Evolutionary conservation across 2,797 vertebrate genomes (phyloP).

Genomic region (Coccyzus lansbergi): DNA sequence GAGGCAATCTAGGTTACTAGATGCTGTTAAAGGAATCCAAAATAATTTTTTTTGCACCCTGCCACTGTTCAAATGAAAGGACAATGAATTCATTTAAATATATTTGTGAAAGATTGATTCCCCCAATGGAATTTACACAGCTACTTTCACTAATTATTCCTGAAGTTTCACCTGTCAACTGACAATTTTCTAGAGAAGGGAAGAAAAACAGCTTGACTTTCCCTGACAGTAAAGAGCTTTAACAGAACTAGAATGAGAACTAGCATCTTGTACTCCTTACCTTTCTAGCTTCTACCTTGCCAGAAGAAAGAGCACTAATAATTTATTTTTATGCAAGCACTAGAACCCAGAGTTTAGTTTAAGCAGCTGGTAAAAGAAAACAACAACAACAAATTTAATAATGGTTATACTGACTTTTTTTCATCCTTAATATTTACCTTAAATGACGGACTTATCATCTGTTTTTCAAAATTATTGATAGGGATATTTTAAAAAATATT

Average conservation of each 20-base stretch:
- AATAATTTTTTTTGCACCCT: constrained; percentile 64
- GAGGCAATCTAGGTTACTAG: constrained; percentile 50
- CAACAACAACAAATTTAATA: constrained; percentile 24
- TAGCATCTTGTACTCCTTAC: constrained; percentile 28
- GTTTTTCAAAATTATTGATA: neutral
- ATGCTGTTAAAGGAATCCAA: constrained; percentile 63
- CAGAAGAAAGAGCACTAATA: constrained; percentile 44
- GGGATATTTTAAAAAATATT: too few relatives aligned
- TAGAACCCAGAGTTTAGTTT: constrained; percentile 15
- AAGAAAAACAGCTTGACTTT: constrained; percentile 67
- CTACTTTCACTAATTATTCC: constrained; percentile 75
- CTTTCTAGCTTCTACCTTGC: constrained; percentile 36
- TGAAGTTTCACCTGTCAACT: constrained; percentile 77
- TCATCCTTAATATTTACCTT: neutral
- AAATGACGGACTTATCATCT: neutral
- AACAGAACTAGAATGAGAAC: constrained; percentile 59
- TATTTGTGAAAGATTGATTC: constrained; percentile 73
- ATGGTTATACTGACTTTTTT: neutral
- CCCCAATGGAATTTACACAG: constrained; percentile 43
- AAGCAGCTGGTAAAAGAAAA: neutral
- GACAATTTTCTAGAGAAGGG: constrained; percentile 62
- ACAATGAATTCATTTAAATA: constrained; percentile 79
- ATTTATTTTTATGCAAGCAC: neutral
- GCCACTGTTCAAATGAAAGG: constrained; percentile 70
- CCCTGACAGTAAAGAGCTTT: constrained; percentile 68